Percentiles rank a stretch among this genome's conserved stretches.
These are phyloP conservation scores for Rutpela maculata DNA, from an alignment of 2,888 invertebrate species.

Conservation along the genomic window DNA sequence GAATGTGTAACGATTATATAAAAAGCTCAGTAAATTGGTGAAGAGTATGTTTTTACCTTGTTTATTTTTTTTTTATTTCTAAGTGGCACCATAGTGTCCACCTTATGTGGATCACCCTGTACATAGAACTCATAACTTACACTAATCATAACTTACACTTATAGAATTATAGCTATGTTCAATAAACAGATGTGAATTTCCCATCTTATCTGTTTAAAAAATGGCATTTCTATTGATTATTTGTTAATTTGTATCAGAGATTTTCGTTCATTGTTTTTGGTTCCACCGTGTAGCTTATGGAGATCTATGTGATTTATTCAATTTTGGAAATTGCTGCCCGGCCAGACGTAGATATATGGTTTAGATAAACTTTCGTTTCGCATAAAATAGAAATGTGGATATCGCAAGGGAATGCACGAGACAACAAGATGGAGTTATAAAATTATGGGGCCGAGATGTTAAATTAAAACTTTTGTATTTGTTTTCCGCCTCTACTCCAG, in stretches of 20 bases:
- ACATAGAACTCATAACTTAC: too few relatives aligned
- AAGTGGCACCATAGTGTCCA: too few relatives aligned
- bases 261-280: neutral
- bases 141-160: too few relatives aligned
- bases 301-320: conserved; percentile 67
- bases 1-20: too few relatives aligned
- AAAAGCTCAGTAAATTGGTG: too few relatives aligned
- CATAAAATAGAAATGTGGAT: conserved; percentile 49
- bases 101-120: too few relatives aligned
- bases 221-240: neutral
- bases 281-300: neutral
- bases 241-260: neutral
- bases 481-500: conserved; percentile 30
- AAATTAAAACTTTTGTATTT: conserved; percentile 35
- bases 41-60: too few relatives aligned
- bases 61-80: too few relatives aligned
- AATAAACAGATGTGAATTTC: too few relatives aligned
- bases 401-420: conserved; percentile 41
- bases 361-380: conserved; percentile 66
- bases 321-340: conserved; percentile 67
- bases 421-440: conserved; percentile 46
- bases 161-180: too few relatives aligned
- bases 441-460: conserved; percentile 32
- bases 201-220: too few relatives aligned
- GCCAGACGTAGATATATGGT: conserved; percentile 68